Conservation (phyloP, 2,113 vertebrate genomes). For the Phainopepla nitens region DNA sequence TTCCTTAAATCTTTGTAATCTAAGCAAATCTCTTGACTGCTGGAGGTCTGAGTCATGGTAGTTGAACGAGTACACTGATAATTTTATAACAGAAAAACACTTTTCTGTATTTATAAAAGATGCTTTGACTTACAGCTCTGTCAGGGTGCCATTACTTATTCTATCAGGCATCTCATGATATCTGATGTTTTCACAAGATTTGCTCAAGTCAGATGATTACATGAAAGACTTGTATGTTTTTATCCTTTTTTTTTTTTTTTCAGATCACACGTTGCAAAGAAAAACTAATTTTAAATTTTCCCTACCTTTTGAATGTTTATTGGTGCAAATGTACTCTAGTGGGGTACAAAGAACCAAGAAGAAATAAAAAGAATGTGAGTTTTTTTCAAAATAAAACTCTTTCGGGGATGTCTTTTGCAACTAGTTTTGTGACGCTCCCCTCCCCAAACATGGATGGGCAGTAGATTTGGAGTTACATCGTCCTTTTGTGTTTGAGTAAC, state of each 20-base stretch:
- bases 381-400: background rate
- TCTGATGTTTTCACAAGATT: background rate
- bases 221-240: background rate
- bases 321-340: background rate
- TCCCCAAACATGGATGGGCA: background rate
- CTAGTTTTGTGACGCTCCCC: background rate
- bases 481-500: background rate
- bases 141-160: background rate
- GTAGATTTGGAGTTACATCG: accelerated
- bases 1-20: background rate
- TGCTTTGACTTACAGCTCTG: background rate
- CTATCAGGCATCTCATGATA: background rate
- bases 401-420: background rate
- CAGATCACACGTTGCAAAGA: background rate
- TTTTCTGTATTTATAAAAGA: background rate
- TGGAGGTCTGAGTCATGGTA: background rate
- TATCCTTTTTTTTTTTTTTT: background rate
- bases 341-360: background rate
- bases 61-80: background rate
- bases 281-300: background rate
- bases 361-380: background rate
- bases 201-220: background rate
- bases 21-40: background rate
- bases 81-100: background rate
- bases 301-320: background rate